Evolutionary conservation across 1,140 invertebrate genomes (phyloP), one percentile per base, ranked within the genome.

Genomic region (Drosophila funebris): DNA sequence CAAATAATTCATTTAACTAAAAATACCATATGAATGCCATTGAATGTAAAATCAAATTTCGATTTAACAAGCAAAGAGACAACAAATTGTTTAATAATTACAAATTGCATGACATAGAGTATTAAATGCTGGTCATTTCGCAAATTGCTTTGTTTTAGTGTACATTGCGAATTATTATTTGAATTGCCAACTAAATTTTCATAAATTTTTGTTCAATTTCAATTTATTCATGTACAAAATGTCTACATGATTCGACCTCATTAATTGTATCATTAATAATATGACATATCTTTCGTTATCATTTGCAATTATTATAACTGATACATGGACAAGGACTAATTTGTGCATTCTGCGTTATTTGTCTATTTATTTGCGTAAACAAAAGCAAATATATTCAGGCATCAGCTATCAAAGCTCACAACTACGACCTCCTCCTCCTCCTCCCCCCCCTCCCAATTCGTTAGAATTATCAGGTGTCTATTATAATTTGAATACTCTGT

Each of bases 241-340:
- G 46, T 62, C 24, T n/a, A 31, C 48, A 29, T 36, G 29, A 41
- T n/a, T 60, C 11, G 22, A 24, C 13, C 31, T 64, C 53, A 66
- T 80, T 61, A 73, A 57, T 60, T 60, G 43, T 58, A 44, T 13
- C 74, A 66, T 82, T 78, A 70, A 76, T 73, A 73, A 64, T 33
- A 43, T 37, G 43, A 60, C 54, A 73, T 63, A 44, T 46, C 48
- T 74, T 36, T 22, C 27, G 39, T 46, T 41, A 68, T 58, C 16
- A 61, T 61, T 52, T 27, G 41, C 20, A 61, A 67, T 67, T 71
- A 63, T 56, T 48, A 44, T 39, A 48, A 78, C 33, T 71, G 60
- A 39, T 11, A n/a, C 13, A 16, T 41, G 39, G 52, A 62, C 50
- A 57, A 1, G 7, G 41, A 53, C 20, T 62, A 41, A 67, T 63